Evolutionary conservation across 2,113 vertebrate genomes (phyloP).

Genomic region (Brachyhypopomus gauderio): DNA sequence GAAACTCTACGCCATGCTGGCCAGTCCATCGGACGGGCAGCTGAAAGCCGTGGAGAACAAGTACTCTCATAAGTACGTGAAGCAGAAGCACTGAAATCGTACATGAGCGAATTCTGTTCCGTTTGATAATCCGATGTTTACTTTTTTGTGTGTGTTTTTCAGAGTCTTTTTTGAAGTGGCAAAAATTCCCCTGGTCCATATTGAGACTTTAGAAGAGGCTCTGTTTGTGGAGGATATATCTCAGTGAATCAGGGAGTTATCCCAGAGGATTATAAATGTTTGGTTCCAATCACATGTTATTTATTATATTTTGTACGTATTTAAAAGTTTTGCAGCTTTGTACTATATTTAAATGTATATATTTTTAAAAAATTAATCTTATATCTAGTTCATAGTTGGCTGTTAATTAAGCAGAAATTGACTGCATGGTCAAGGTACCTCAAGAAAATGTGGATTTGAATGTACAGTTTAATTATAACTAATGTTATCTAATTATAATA

Average conservation of each 20-base stretch:
- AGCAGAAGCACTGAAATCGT: no score
- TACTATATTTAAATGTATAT: not conserved
- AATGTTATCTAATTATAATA: not conserved
- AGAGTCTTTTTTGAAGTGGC: conserved; percentile 47
- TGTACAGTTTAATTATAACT: not conserved
- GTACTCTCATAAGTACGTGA: conserved; percentile 84
- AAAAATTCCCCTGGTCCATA: conserved; percentile 27
- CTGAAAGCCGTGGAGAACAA: conserved; percentile 81
- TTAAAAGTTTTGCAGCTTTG: conserved; percentile 8
- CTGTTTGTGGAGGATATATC: not conserved
- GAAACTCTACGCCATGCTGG: conserved; percentile 77
- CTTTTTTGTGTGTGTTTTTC: not conserved
- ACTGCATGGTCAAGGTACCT: not conserved
- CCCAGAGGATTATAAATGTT: not conserved
- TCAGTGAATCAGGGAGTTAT: not conserved
- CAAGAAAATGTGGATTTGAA: not conserved
- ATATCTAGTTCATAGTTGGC: not conserved
- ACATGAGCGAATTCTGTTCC: not conserved
- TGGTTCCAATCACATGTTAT: conserved; percentile 29
- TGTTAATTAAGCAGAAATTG: not conserved
- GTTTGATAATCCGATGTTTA: not conserved
- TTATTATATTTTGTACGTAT: conserved; percentile 40
- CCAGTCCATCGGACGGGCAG: conserved; percentile 60
- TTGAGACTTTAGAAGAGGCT: conserved; percentile 26
- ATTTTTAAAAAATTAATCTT: not conserved